Evolutionary conservation across 1,140 invertebrate genomes (phyloP), one percentile per base, ranked within the genome.

Genomic region (Plectrocnemia conspersa): DNA sequence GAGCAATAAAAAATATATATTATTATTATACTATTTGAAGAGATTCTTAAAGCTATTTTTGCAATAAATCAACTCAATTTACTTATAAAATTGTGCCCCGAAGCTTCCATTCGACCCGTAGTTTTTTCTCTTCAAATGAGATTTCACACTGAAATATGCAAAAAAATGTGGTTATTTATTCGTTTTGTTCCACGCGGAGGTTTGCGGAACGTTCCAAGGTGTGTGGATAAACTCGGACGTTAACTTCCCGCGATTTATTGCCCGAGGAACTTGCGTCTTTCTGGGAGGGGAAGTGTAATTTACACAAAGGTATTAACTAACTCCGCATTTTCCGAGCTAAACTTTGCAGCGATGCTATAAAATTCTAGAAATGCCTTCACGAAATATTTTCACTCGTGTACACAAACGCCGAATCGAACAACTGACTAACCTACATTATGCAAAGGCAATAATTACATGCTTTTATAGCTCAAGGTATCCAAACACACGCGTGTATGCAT

Each of bases 171-270:
- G 35, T 38, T 38, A 38, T 38, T 38, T 38, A 38, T 38, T n/a
- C n/a, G n/a, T n/a, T n/a, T n/a, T n/a, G n/a, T n/a, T 38, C 35
- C 35, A 38, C 7, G 35, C 35, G 18, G 5, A 38, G 35, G 35
- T 38, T 16, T 16, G 35, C 13, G 35, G 35, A 38, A 15, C 27
- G 27, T 29, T 29, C 27, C 27, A 29, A 29, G 35, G 35, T 38
- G 35, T 38, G 35, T 38, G 35, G 35, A 38, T 38, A 38, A 38
- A 2, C 13, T 24, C 19, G 21, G 18, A 32, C 47, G 47, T 50
- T 50, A 33, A 50, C 47, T 50, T 50, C 29, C 47, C 7, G 32
- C 47, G 47, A 50, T 50, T 50, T 50, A 50, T 50, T 35, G 22
- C 47, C 23, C 7, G 21, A 22, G 33, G 38, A 50, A 38, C 47